Evolutionary conservation across 1,140 invertebrate species (phyloP), one percentile per base, ranked within the genome.

Genomic region (Drosophila parabipectinata): DNA sequence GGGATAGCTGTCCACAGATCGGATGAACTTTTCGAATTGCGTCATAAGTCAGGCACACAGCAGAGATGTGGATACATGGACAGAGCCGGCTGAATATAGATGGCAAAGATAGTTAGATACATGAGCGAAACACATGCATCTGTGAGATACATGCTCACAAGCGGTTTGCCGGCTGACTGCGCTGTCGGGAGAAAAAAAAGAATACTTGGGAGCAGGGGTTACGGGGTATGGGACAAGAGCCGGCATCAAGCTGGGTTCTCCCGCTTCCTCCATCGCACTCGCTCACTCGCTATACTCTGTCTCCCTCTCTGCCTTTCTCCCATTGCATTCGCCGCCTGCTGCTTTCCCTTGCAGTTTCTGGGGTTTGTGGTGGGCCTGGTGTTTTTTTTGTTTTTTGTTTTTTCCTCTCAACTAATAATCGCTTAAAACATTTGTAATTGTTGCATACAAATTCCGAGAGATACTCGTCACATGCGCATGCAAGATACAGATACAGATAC

Each of bases 81-180:
- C 61, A 53, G 57, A 53, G 57, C 52, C 53, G 30, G 47, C 63
- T 66, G 68, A 74, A 56, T 72, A 50, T 63, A 79, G 68, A 77
- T 87, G 83, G 72, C 78, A 88, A 75, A 78, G 79, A 82, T 85
- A 81, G 78, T 79, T 85, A 62, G 74, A 81, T 78, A 85, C 72
- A 66, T 53, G 72, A 47, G 72, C 64, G 59, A 67, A 53, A 62
- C 67, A 76, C 59, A 66, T 57, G 80, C 73, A 77, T 69, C 53
- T 79, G 30, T 58, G 56, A 55, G 63, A 69, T 64, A 77, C 55
- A 72, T 39, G 51, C 50, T 51, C 61, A 30, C 44, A 48, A 18
- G 47, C 62, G 51, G 56, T 75, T 77, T 77, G 72, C 73, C 73
- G 73, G 73, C 73, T 62, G 73, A 76, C 73, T 76, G 73, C 72